Base-by-base conservation (phyloP, 2,113 vertebrate species). In the Panurus biarmicus region DNA sequence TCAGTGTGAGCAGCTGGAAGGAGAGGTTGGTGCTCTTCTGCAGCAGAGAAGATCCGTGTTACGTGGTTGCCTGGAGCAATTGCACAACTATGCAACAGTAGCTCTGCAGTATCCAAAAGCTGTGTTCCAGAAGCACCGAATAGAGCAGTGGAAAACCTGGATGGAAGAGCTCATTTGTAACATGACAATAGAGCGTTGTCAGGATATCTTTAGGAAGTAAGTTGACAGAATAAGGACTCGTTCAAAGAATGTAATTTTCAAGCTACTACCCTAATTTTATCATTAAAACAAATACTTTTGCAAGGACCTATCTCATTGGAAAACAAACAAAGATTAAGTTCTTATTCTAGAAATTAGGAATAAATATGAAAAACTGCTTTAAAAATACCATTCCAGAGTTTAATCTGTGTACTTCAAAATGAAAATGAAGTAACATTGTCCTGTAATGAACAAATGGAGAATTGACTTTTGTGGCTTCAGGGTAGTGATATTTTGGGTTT, bases 1-100 rank as follows among this genome's bases (percentile, higher is more conserved):
- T 94, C 99, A 99, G 92, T 99, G 99, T 18, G 99, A 99, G 38
- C 98, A 98, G 21, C 97, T 99, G 58, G 99, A 99, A 94, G 98
- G 98, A 2, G 99, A 99, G 94, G 97, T 99, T 22, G 97, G 98
- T 12, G 96, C 98, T 14, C 77, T 99, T 71, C 98, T 99, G 50
- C 99, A 99, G 97, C 99, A 99, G 97, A 98, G 99, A 17, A 98
- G 99, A 5, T 98, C 98, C 0, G 97, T 99, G 36, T 97, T 99
- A 21, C 98, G 98, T 0, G 98, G 98, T 18, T 99, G 99, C 78
- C 98, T 99, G 47, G 99, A 99, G 33, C 99, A 99, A 69, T 85
- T 99, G 45, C 99, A 99, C 98, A 99, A 98, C 96, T 99, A 99
- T 7, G 99, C 99, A 51, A 99, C 99, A 0, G 99, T 99, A 26